Conservation (phyloP, 2,797 vertebrate genomes). For the Manis javanica region DNA sequence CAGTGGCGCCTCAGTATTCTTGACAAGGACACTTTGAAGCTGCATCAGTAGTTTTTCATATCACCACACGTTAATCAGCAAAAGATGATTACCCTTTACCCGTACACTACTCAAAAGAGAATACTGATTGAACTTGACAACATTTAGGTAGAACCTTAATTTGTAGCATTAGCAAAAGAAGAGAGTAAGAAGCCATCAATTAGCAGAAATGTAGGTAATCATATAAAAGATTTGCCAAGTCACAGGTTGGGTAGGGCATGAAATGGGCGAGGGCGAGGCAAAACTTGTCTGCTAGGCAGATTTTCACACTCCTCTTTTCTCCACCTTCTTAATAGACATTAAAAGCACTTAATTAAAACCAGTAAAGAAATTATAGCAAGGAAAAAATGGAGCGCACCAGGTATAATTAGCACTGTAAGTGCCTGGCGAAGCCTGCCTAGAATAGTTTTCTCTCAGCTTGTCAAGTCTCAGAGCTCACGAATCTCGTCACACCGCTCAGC, state of each 20-base stretch:
- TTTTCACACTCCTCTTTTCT: slow-evolving; percentile 71
- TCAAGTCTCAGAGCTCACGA: slow-evolving; percentile 64
- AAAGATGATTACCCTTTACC: slow-evolving; percentile 78
- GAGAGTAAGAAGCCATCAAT: slow-evolving; percentile 61
- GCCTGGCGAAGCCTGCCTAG: slow-evolving; percentile 73
- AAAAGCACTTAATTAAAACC: slow-evolving; percentile 81
- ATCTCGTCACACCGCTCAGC: background rate
- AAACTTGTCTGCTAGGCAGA: slow-evolving; percentile 60
- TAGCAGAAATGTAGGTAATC: slow-evolving; percentile 75
- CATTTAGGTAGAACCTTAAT: slow-evolving; percentile 73
- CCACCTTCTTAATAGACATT: slow-evolving; percentile 71
- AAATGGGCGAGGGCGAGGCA: slow-evolving; percentile 26
- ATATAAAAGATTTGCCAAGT: slow-evolving; percentile 78
- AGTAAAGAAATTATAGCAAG: slow-evolving; percentile 70
- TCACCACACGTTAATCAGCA: slow-evolving; percentile 74
- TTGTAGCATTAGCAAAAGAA: slow-evolving; percentile 76
- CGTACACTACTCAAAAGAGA: slow-evolving; percentile 62
- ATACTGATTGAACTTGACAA: slow-evolving; percentile 68
- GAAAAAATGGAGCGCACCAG: slow-evolving; percentile 59
- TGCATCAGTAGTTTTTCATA: slow-evolving; percentile 79
- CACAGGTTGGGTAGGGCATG: slow-evolving; percentile 49
- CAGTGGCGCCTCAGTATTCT: background rate
- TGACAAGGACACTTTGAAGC: slow-evolving; percentile 56
- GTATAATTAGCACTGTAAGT: slow-evolving; percentile 71
- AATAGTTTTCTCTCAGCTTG: slow-evolving; percentile 72